A percentile compares a stretch with the other conserved stretches of the same genome.
phyloP scores from a whole-genome alignment of 2,113 vertebrate genomes.

The Isichthys henryi region DNA sequence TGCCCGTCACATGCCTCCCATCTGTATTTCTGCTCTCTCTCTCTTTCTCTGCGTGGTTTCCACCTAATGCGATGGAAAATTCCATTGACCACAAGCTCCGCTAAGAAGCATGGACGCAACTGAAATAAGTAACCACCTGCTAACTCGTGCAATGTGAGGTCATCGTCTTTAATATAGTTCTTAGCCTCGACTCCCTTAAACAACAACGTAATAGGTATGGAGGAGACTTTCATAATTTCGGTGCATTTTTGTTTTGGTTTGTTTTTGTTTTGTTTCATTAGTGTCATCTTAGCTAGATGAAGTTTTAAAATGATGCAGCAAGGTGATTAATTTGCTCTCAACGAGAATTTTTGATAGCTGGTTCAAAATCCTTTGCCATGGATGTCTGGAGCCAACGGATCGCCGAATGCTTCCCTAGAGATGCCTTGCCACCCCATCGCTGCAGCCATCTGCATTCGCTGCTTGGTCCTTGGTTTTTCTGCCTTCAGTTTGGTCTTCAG shows the following conservation, averaged over 20 bases:
- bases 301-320: not conserved
- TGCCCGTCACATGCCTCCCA: constrained; percentile 2
- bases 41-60: not conserved
- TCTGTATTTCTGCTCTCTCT: constrained; percentile 3
- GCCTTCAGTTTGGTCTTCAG: not conserved
- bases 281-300: not conserved
- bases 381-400: not conserved
- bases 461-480: not conserved
- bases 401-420: not conserved
- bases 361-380: not conserved
- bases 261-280: not conserved
- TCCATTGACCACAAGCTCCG: not conserved
- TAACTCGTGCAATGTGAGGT: not conserved
- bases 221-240: not conserved
- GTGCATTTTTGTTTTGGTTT: not conserved
- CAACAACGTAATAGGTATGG: not conserved
- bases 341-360: not conserved
- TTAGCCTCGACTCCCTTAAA: not conserved
- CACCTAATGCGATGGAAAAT: constrained; percentile 9
- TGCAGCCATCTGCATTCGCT: not conserved
- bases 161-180: not conserved
- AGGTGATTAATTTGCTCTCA: not conserved
- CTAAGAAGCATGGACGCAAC: not conserved
- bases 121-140: not conserved
- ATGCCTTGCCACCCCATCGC: not conserved